phyloP scores from a whole-genome alignment of 2,888 invertebrate genomes.

The Dicroscelio sp. region DNA sequence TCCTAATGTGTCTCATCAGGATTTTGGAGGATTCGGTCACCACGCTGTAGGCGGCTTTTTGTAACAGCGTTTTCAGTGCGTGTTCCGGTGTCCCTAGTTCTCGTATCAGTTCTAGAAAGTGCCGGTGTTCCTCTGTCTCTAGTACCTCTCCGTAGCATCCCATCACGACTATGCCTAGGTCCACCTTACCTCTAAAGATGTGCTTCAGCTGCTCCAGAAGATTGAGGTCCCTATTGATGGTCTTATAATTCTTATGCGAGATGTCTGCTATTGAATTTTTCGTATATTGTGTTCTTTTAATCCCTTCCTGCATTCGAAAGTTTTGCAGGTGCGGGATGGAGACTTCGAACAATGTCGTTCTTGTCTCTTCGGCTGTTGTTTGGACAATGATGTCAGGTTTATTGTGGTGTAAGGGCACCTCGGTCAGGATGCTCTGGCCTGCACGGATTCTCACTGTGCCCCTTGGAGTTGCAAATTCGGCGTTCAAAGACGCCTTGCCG shows the following conservation, averaged over 20 bases:
- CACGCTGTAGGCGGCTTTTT: constrained; percentile 1
- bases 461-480: background rate
- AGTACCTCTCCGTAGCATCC: constrained; percentile 17
- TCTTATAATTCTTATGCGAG: background rate
- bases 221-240: constrained; percentile 13
- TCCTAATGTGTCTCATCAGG: background rate
- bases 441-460: background rate
- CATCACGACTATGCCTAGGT: background rate
- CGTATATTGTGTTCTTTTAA: constrained; percentile 3
- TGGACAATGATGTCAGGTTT: background rate
- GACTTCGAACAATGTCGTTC: background rate
- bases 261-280: constrained; percentile 17
- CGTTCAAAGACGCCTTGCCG: constrained; percentile 1
- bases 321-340: constrained; percentile 1
- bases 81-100: background rate
- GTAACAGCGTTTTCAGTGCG: background rate
- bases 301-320: background rate
- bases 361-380: background rate
- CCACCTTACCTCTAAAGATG: background rate
- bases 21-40: background rate
- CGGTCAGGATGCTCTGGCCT: background rate
- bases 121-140: background rate
- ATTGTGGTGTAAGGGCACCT: background rate
- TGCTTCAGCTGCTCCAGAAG: background rate
- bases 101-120: background rate